Conservation (phyloP, 2,888 invertebrate genomes). For the Lithosia quadra region DNA sequence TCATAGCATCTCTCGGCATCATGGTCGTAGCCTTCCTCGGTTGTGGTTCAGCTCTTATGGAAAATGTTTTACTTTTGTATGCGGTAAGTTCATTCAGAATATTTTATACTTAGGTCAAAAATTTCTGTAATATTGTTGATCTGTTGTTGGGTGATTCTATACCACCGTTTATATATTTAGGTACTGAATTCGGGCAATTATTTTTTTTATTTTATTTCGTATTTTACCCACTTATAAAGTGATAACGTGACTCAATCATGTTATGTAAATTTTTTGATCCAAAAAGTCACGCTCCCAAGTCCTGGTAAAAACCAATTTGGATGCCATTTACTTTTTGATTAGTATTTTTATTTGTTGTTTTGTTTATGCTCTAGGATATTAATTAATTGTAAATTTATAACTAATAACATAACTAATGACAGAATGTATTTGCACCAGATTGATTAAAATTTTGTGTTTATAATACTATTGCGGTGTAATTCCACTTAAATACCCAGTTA, state of each 20-base stretch:
- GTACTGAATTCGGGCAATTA: background rate
- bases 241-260: background rate
- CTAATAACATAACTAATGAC: too few relatives aligned
- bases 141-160: background rate
- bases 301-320: background rate
- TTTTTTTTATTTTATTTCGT: background rate
- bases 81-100: slow-evolving; percentile 86
- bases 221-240: background rate
- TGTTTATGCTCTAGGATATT: too few relatives aligned
- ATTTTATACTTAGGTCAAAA: background rate
- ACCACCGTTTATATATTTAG: background rate
- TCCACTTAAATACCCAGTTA: too few relatives aligned
- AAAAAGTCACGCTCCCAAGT: background rate
- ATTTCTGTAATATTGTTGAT: background rate
- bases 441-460: too few relatives aligned
- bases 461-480: too few relatives aligned
- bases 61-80: slow-evolving; percentile 89
- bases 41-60: slow-evolving; percentile 93
- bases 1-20: slow-evolving; percentile 90
- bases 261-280: background rate
- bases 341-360: too few relatives aligned
- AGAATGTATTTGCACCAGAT: too few relatives aligned
- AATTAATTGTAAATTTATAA: too few relatives aligned
- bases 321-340: background rate
- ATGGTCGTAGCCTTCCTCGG: slow-evolving; percentile 93